phyloP scores from a whole-genome alignment of 2,113 vertebrate genomes.

The Sturnus vulgaris region DNA sequence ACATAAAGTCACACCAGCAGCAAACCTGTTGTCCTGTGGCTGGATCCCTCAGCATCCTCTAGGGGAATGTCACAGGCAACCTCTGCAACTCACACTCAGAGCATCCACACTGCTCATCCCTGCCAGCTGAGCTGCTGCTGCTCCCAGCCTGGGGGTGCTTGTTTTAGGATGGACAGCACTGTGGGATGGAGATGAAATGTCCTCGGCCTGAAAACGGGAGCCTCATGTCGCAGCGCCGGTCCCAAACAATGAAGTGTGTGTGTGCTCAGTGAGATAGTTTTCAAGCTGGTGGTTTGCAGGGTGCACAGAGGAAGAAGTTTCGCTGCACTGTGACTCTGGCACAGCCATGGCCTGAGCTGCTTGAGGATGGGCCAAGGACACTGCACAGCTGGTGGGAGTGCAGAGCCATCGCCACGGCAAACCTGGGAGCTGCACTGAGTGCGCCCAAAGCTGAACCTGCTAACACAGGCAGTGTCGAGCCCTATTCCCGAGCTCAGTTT shows the following conservation, averaged over 20 bases:
- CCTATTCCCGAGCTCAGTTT: not conserved
- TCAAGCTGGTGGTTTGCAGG: not conserved
- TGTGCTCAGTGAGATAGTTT: fast-evolving
- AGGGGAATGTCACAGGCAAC: not conserved
- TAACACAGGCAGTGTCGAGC: fast-evolving
- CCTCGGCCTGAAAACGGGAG: not conserved
- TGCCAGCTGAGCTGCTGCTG: not conserved
- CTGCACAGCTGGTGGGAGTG: not conserved
- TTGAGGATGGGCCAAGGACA: fast-evolving
- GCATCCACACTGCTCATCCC: not conserved
- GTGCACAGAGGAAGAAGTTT: fast-evolving
- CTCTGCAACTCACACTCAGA: fast-evolving
- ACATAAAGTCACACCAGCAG: not conserved
- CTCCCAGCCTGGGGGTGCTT: not conserved
- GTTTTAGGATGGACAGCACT: not conserved
- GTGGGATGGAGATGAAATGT: fast-evolving
- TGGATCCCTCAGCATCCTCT: not conserved
- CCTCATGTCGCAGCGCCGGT: fast-evolving
- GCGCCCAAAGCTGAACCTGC: fast-evolving
- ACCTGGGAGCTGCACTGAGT: fast-evolving
- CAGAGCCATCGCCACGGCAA: fast-evolving
- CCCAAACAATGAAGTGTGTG: fast-evolving
- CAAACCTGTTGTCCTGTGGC: not conserved
- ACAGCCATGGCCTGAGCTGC: not conserved
- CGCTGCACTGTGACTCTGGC: fast-evolving